Evolutionary conservation across 2,888 invertebrate species (phyloP), one percentile per base, ranked within the genome.

Genomic region (Balanococcus diminutus): DNA sequence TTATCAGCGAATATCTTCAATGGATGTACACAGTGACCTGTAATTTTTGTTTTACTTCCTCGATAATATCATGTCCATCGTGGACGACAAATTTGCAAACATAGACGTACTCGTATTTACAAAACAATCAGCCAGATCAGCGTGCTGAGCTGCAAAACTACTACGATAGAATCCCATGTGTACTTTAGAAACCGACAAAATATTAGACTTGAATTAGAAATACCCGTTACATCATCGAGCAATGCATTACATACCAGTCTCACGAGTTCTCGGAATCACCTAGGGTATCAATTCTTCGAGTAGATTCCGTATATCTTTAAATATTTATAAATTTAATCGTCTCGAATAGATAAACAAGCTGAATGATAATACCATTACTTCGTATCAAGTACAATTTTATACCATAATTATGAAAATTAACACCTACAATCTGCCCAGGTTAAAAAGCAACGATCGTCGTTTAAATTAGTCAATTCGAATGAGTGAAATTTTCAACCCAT

Each of bases 261-360:
- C 75, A 79, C 75, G 75, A 79, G 32, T 79, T 79, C 19, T 79
- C 36, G 75, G 75, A 79, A 79, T 79, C 32, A 16, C 28, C 8
- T 36, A 19, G 8, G 22, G 11, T 79, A 79, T 36, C 11, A 79
- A 5, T 22, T 56, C 19, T 56, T 42, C 36, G 14, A n/a, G n/a
- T 14, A 36, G 36, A 79, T 79, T 79, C 36, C 36, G 14, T 36
- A 36, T 36, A 36, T 79, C 75, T 79, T 36, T 79, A 79, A 32
- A 36, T 79, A 79, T 79, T 79, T 79, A 79, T 79, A 79, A 79
- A 79, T 79, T 79, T 36, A 79, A 79, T 79, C 36, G 75, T 16
- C 36, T 16, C 75, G 25, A 25, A 4, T 11, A 79, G 75, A 79
- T 79, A 79, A 79, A 79, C 75, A 36, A 19, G 19, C 36, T n/a